phyloP scores from a whole-genome alignment of 2,113 vertebrate species.

The Apteryx mantelli region DNA sequence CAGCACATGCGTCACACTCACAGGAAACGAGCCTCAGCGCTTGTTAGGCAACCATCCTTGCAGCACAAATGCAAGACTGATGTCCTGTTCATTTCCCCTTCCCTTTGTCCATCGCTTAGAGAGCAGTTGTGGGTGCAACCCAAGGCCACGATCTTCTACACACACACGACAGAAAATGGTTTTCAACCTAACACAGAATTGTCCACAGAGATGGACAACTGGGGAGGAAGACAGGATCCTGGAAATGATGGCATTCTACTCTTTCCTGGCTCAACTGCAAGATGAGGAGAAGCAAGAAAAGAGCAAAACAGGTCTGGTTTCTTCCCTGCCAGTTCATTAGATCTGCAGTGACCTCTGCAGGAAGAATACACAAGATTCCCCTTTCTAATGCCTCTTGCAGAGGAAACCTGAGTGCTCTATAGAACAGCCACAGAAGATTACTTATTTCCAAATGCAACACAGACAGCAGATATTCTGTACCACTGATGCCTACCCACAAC shows the following conservation, averaged over 20 bases:
- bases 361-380: background rate
- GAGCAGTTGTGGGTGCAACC: background rate
- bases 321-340: background rate
- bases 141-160: background rate
- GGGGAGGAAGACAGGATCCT: background rate
- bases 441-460: background rate
- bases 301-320: background rate
- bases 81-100: constrained; percentile 52
- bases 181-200: background rate
- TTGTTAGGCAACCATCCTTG: constrained; percentile 42
- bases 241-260: background rate
- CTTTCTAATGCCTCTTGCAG: background rate
- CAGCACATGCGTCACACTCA: constrained; percentile 21
- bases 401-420: background rate
- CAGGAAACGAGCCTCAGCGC: constrained; percentile 13
- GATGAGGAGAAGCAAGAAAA: background rate
- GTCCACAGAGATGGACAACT: background rate
- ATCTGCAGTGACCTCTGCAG: background rate
- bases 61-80: constrained; percentile 11
- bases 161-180: background rate
- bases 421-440: background rate
- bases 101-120: background rate
- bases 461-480: background rate
- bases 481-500: background rate
- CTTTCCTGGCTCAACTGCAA: background rate